Percentiles rank a stretch among this genome's conserved stretches.
Evolutionary conservation across 2,113 vertebrate genomes (phyloP).

Genomic region (Pagrus major): DNA sequence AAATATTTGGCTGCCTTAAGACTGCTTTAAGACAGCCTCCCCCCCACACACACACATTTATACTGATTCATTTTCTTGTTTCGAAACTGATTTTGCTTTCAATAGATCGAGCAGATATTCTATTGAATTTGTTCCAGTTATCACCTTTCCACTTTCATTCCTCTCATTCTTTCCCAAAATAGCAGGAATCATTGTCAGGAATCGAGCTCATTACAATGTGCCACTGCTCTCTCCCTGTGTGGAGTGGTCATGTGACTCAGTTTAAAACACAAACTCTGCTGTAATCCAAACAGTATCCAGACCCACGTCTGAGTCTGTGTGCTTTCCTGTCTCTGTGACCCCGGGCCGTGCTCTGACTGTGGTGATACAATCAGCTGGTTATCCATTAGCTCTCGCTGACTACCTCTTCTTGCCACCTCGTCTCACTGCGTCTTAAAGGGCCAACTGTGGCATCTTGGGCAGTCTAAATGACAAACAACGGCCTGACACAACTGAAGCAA

Average conservation of each 20-base stretch:
- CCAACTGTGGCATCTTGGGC: not conserved
- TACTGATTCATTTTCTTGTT: constrained; percentile 16
- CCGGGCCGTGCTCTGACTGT: constrained; percentile 70
- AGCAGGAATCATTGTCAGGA: not conserved
- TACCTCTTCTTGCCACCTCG: constrained; percentile 70
- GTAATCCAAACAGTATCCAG: constrained; percentile 65
- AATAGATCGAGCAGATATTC: not conserved
- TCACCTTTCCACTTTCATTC: not conserved
- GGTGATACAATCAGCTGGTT: constrained; percentile 82
- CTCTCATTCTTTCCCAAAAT: not conserved
- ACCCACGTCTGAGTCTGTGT: constrained; percentile 66
- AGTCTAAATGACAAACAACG: not conserved
- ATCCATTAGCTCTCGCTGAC: constrained; percentile 84
- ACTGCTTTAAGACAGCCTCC: constrained; percentile 53
- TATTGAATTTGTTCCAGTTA: not conserved
- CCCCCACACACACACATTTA: constrained; percentile 8
- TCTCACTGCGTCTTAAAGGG: constrained; percentile 73
- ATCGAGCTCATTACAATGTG: constrained; percentile 4
- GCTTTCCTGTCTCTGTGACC: constrained; percentile 76
- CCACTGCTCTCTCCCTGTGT: not conserved
- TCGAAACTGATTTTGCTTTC: constrained; percentile 2
- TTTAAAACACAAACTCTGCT: constrained; percentile 59
- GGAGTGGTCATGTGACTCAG: constrained; percentile 34
- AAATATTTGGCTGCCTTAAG: constrained; percentile 80
- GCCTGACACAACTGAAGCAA: not conserved